Percentiles rank a stretch among this genome's conserved stretches.
phyloP scores from a whole-genome alignment of 2,113 vertebrate genomes.

The Malurus alboscapulatus region DNA sequence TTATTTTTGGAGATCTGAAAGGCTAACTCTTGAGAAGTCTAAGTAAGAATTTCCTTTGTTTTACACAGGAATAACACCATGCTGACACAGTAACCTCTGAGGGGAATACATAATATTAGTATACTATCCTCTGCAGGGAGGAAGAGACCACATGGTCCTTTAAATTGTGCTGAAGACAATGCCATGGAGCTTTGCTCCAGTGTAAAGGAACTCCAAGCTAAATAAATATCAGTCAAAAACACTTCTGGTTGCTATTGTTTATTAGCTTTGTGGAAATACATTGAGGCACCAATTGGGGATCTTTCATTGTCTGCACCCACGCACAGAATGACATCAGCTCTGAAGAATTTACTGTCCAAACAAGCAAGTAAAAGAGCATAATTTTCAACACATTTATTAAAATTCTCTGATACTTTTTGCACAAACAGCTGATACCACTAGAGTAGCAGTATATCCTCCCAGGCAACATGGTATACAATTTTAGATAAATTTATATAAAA shows the following conservation, averaged over 20 bases:
- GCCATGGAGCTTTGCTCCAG: not conserved
- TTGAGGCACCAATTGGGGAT: constrained; percentile 47
- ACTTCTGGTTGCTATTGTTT: constrained; percentile 54
- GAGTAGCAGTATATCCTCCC: not conserved
- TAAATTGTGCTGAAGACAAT: constrained; percentile 13
- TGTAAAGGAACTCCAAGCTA: constrained; percentile 40
- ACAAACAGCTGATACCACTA: not conserved
- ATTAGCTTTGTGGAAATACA: constrained; percentile 36
- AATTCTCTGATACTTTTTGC: not conserved
- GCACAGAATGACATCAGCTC: constrained; percentile 40
- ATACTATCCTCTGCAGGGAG: not conserved
- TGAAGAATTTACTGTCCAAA: constrained; percentile 46
- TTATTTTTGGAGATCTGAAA: not conserved
- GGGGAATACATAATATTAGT: not conserved
- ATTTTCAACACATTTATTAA: constrained; percentile 24
- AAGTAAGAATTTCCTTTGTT: constrained; percentile 1
- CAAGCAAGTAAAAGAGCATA: constrained; percentile 19
- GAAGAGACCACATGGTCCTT: not conserved
- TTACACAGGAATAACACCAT: constrained; percentile 7
- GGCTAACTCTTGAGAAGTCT: not conserved
- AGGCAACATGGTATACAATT: not conserved
- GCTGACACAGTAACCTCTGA: constrained; percentile 14
- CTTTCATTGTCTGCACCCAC: constrained; percentile 50
- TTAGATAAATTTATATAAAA: not conserved
- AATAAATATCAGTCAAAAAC: constrained; percentile 38